phyloP scores from a whole-genome alignment of 2,888 invertebrate genomes.

The Arge pagana region DNA sequence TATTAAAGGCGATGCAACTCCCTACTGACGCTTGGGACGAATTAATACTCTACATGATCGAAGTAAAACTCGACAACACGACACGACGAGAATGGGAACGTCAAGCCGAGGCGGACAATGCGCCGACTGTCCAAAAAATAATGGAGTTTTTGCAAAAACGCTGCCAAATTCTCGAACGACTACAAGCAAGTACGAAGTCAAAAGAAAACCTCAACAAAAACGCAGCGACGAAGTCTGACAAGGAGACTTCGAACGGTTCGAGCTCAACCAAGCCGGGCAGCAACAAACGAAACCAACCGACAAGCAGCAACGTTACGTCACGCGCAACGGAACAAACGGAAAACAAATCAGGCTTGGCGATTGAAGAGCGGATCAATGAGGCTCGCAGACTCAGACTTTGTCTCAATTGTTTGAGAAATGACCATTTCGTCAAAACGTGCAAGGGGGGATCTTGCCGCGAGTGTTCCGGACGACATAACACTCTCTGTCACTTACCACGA shows the following conservation, averaged over 20 bases:
- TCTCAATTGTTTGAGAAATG: neutral
- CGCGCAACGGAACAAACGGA: slow-evolving; percentile 5
- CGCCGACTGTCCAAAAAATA: slow-evolving; percentile 6
- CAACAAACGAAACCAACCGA: too few relatives aligned
- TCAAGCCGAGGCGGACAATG: slow-evolving; percentile 9
- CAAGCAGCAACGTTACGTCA: too few relatives aligned
- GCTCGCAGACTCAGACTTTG: neutral
- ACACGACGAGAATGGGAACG: slow-evolving; percentile 13
- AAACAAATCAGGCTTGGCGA: neutral
- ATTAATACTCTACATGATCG: slow-evolving; percentile 28
- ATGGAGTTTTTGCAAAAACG: slow-evolving; percentile 13
- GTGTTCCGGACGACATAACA: slow-evolving; percentile 1
- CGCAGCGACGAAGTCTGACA: too few relatives aligned
- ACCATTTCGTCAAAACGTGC: slow-evolving; percentile 3
- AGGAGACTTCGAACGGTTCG: neutral
- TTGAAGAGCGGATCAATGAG: neutral
- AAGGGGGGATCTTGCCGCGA: neutral
- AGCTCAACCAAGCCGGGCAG: neutral
- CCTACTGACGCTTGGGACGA: slow-evolving; percentile 30
- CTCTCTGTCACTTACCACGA: slow-evolving; percentile 13
- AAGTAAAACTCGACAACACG: slow-evolving; percentile 3
- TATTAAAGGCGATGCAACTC: slow-evolving; percentile 23
- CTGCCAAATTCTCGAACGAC: slow-evolving; percentile 16
- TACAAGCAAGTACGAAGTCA: neutral
- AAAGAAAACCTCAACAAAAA: too few relatives aligned